Evolutionary conservation across 2,888 invertebrate species (phyloP), one percentile per base, ranked within the genome.

Genomic region (Drosophila sordidapex): DNA sequence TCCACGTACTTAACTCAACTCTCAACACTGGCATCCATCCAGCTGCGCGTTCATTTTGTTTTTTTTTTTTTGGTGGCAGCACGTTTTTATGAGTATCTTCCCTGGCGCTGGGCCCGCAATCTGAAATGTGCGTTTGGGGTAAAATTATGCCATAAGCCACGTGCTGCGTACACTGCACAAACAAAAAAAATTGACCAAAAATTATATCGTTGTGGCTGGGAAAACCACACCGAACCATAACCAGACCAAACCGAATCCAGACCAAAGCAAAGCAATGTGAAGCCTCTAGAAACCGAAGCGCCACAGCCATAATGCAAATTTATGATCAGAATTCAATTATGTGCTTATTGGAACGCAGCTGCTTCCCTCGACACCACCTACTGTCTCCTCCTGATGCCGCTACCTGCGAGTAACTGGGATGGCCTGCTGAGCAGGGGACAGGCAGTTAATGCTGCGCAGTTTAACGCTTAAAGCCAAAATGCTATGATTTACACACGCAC

Each of bases 291-390:
- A 82, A 70, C 70, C 60, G 49, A 73, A 79, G 87, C 74, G 76
- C 71, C 62, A 74, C 70, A 80, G 83, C 80, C 85, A 86, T 86
- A 86, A 86, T 86, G 85, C 91, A 86, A 86, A 86, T 86, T 86
- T 86, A 86, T 86, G 89, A 90, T 86, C 90, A 86, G 90, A 86
- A 86, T 90, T 90, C 85, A 86, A 86, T 86, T 86, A 86, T 90
- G 90, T 90, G 90, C 90, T 90, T 86, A 90, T 86, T 86, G 85
- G 88, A 85, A 89, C 90, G 88, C 85, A 89, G 85, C 90, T 85
- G 85, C 77, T 57, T 57, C 57, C 43, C 57, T 43, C 57, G 57
- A 43, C 40, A 57, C 31, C 57, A 40, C 61, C 53, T 35, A 15
- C 31, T 11, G 7, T 11, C 13, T 13, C 11, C 52, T n/a, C 11